These are phyloP conservation scores for Drosophila fulvimacula DNA, from an alignment of 2,888 invertebrate species.

Conservation along the genomic window DNA sequence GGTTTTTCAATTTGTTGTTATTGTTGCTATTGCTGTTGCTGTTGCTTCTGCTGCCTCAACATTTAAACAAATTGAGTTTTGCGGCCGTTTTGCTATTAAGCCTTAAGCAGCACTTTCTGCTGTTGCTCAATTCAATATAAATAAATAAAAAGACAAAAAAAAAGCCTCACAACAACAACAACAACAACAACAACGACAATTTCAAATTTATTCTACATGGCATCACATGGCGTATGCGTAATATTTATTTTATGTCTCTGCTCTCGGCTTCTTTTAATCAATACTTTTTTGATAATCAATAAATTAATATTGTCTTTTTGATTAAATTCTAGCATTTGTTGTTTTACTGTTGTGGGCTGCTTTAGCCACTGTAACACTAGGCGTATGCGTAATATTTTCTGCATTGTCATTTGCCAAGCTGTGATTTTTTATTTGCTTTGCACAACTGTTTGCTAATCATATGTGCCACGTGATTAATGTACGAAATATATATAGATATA, in stretches of 20 bases:
- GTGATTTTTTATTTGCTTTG: slow-evolving; percentile 10
- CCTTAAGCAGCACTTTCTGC: slow-evolving; percentile 12
- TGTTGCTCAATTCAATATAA: slow-evolving; percentile 18
- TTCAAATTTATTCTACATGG: background rate
- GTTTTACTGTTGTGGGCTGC: background rate
- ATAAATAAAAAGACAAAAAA: slow-evolving; percentile 5
- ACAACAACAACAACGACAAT: background rate
- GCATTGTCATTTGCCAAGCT: slow-evolving; percentile 1
- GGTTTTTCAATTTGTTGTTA: slow-evolving; percentile 54
- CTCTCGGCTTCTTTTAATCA: background rate
- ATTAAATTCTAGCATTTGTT: background rate
- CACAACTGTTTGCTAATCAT: slow-evolving; percentile 26
- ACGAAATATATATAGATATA: background rate
- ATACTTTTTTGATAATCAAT: background rate
- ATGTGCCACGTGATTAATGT: slow-evolving; percentile 58
- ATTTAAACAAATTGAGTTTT: slow-evolving; percentile 47
- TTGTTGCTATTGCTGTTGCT: slow-evolving; percentile 27
- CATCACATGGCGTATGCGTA: slow-evolving; percentile 6
- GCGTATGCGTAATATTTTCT: slow-evolving; percentile 26
- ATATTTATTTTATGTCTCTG: background rate
- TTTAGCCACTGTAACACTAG: background rate
- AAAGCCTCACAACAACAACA: too few species aligned
- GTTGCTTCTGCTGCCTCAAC: slow-evolving; percentile 18
- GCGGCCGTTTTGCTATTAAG: slow-evolving; percentile 14
- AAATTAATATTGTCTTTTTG: background rate